A percentile compares a stretch with the other conserved stretches of the same genome.
phyloP scores from a whole-genome alignment of 2,797 vertebrate genomes.

The Coluber constrictor region DNA sequence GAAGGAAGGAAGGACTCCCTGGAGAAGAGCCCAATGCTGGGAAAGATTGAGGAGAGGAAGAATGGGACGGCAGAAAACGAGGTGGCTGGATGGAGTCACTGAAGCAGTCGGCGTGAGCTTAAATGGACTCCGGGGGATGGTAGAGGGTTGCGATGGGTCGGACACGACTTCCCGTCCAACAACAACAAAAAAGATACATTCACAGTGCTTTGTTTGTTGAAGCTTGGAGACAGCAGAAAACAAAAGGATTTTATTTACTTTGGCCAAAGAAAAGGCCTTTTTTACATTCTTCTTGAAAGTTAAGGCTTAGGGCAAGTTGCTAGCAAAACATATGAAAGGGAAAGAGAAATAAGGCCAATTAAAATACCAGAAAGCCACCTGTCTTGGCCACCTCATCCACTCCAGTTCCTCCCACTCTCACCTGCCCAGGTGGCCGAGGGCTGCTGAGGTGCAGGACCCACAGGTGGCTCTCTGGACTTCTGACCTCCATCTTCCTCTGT shows the following conservation, averaged over 20 bases:
- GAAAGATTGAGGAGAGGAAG: no score
- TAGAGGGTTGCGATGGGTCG: no score
- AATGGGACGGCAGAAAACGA: no score
- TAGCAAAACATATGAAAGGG: background rate
- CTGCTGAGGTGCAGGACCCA: background rate
- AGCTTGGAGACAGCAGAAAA: background rate
- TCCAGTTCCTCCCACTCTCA: background rate
- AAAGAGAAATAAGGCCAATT: background rate
- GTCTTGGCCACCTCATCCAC: background rate
- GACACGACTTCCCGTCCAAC: no score
- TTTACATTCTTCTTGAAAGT: background rate
- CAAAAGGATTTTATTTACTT: background rate
- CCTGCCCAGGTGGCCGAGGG: background rate
- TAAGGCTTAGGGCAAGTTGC: background rate
- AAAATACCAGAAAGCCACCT: no score
- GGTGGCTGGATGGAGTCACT: no score
- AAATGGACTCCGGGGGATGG: no score
- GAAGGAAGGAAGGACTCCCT: no score
- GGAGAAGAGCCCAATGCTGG: no score
- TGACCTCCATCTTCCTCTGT: background rate
- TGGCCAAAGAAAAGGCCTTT: background rate
- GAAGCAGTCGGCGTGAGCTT: no score
- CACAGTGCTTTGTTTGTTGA: background rate
- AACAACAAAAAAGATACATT: background rate
- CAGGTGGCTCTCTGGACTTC: background rate